phyloP scores from a whole-genome alignment of 2,888 invertebrate genomes.

The Macropis europaea region DNA sequence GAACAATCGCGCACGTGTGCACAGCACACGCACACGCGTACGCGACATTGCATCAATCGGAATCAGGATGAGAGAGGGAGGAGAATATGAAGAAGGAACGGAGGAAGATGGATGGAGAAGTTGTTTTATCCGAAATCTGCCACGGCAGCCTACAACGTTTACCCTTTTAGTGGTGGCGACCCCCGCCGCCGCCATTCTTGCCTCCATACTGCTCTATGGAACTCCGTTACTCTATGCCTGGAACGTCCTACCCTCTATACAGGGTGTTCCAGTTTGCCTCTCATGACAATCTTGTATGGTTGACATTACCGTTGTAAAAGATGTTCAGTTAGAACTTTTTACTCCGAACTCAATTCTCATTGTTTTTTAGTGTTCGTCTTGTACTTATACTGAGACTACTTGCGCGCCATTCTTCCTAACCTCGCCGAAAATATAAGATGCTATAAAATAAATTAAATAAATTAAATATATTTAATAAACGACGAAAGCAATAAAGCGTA shows the following conservation, averaged over 20 bases:
- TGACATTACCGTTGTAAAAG: too few relatives aligned
- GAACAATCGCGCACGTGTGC: slow-evolving; percentile 35
- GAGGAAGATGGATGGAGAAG: slow-evolving; percentile 62
- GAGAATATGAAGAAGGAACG: slow-evolving; percentile 9
- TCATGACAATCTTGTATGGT: too few relatives aligned
- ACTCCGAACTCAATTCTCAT: too few relatives aligned
- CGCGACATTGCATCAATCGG: not conserved
- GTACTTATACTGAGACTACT: too few relatives aligned
- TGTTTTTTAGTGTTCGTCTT: too few relatives aligned
- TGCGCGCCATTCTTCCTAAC: too few relatives aligned
- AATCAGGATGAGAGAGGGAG: slow-evolving; percentile 27
- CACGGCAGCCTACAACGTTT: slow-evolving; percentile 62
- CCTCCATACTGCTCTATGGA: slow-evolving; percentile 32
- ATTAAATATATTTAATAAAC: too few relatives aligned
- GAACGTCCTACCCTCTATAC: not conserved
- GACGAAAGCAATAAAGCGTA: too few relatives aligned
- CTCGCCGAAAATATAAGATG: too few relatives aligned
- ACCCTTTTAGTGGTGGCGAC: slow-evolving; percentile 63
- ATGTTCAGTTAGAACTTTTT: too few relatives aligned
- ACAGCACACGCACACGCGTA: slow-evolving; percentile 9
- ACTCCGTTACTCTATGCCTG: slow-evolving; percentile 30
- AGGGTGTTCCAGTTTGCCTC: too few relatives aligned
- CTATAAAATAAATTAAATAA: too few relatives aligned
- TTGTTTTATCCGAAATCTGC: slow-evolving; percentile 65
- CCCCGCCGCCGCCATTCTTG: slow-evolving; percentile 55